These are phyloP conservation scores for Galaxea fascicularis DNA, from an alignment of 92 coral and sea anemone genomes.

Conservation along the genomic window DNA sequence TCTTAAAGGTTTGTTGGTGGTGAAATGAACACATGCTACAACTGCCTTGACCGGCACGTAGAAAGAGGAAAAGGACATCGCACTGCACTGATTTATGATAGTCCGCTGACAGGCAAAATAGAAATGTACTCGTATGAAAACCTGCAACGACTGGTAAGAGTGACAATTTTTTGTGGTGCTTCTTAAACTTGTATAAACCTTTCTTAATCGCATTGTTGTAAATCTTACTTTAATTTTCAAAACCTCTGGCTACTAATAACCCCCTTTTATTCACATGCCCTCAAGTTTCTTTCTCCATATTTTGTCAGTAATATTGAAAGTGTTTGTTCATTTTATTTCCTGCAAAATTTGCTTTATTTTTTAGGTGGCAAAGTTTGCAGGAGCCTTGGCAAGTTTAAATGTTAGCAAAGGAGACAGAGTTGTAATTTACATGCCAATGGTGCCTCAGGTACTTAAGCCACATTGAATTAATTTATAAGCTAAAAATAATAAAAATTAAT, in stretches of 20 bases:
- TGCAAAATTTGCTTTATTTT: not conserved
- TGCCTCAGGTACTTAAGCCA: conserved; percentile 76
- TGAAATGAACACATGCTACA: conserved; percentile 93
- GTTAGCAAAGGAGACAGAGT: conserved; percentile 95
- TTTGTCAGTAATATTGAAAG: not conserved
- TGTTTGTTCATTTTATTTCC: not conserved
- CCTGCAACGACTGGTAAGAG: conserved; percentile 79
- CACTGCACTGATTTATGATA: conserved; percentile 90
- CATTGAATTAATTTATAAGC: not conserved
- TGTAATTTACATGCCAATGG: conserved; percentile 98
- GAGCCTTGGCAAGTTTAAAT: conserved; percentile 83
- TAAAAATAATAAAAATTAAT: not conserved
- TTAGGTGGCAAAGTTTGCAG: conserved; percentile 94
- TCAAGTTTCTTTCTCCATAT: not conserved
- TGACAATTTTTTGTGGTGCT: not conserved
- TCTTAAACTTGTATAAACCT: not conserved
- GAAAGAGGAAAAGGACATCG: conserved; percentile 78
- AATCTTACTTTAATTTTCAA: no score
- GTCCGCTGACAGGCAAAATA: conserved; percentile 89
- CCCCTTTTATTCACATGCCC: not conserved
- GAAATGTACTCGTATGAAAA: conserved; percentile 88
- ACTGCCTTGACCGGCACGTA: conserved; percentile 93
- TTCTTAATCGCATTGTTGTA: not conserved
- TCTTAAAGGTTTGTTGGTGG: conserved; percentile 89
- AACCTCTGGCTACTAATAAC: no score